These are phyloP conservation scores for Halichoerus grypus DNA, from an alignment of 2,113 vertebrate genomes.

Conservation along the genomic window DNA sequence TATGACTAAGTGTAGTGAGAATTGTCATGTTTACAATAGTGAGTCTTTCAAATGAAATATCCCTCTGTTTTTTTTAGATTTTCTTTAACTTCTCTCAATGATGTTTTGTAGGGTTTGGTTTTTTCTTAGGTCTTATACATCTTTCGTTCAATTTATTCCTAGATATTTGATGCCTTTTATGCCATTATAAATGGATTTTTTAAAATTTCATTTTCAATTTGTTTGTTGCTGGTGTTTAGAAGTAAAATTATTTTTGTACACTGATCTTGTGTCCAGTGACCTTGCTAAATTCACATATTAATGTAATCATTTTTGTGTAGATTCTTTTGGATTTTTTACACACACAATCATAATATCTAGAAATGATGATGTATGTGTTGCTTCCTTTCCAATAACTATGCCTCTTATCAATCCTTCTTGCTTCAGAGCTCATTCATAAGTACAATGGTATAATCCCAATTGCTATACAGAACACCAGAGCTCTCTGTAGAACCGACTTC, in stretches of 20 bases:
- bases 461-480: not conserved
- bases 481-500: not conserved
- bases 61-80: not conserved
- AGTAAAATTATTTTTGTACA: not conserved
- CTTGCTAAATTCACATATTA: conserved; percentile 26
- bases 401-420: not conserved
- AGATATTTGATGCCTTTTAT: not conserved
- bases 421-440: not conserved
- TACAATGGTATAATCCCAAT: not conserved
- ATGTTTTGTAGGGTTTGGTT: not conserved
- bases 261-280: not conserved
- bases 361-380: not conserved
- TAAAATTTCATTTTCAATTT: not conserved
- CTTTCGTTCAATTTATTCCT: not conserved
- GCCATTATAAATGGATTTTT: not conserved
- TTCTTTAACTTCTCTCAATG: not conserved
- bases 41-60: not conserved
- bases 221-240: not conserved
- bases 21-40: conserved; percentile 7
- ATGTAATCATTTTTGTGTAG: not conserved
- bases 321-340: not conserved
- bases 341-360: not conserved
- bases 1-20: not conserved
- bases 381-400: conserved; percentile 14
- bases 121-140: not conserved